Evolutionary conservation across 1,140 invertebrate species (phyloP), one percentile per base, ranked within the genome.

Genomic region (Lanistes nyassanus): DNA sequence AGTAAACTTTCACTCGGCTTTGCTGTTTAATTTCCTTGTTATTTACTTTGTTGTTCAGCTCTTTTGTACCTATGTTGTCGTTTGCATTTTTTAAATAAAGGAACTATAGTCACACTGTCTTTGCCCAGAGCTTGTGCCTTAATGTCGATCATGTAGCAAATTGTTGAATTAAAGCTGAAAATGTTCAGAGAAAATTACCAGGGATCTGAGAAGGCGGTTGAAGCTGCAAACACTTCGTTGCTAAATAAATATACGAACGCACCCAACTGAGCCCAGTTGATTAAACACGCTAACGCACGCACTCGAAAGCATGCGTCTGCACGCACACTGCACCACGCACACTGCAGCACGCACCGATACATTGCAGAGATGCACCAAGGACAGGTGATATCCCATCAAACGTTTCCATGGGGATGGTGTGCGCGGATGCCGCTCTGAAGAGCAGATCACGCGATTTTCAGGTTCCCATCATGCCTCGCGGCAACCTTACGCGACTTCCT

Each of bases 401-500:
- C 56, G 23, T 31, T 31, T 60, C 56, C 56, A 60, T 60, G 11
- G 13, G 56, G 56, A 60, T 23, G 56, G 13, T 23, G n/a, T n/a
- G 9, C 29, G n/a, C 29, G 56, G 23, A 23, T n/a, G 29, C n/a
- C 29, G 3, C n/a, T 31, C 29, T 9, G 3, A 60, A 60, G 9
- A 31, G 13, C 9, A 31, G n/a, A 60, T 31, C 56, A 31, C 56
- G n/a, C 23, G 23, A 31, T 60, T 60, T n/a, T 60, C 56, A 23
- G n/a, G 23, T 9, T 60, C 56, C 56, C 56, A 31, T 60, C 56
- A 31, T 60, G 56, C 56, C 56, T 60, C 3, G 56, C n/a, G 56
- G 56, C 56, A 60, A 60, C 56, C 56, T 60, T 60, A 60, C 56
- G 56, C 56, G 56, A 31, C 56, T 60, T 60, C 56, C 56, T 60